Evolutionary conservation across 1,140 invertebrate genomes (phyloP).

Genomic region (Solenopsis invicta): DNA sequence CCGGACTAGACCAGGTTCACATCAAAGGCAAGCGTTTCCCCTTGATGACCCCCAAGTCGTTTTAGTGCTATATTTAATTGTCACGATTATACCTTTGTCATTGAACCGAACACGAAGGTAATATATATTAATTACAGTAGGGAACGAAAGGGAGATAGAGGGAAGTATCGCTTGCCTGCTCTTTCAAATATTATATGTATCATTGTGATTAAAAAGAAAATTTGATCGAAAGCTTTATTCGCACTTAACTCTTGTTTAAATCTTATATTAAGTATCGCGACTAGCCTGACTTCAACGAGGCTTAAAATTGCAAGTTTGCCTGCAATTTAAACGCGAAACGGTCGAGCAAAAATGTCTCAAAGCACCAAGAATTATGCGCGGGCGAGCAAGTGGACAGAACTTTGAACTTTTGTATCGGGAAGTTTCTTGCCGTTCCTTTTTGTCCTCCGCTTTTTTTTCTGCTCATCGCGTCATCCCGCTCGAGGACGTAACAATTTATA

Average conservation of each 20-base stretch:
- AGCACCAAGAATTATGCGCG: conserved; percentile 52
- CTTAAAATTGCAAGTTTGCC: conserved; percentile 45
- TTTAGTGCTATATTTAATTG: conserved; percentile 14
- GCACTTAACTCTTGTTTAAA: conserved; percentile 30
- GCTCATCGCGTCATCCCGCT: conserved; percentile 58
- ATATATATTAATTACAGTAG: conserved; percentile 23
- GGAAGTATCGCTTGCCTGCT: background rate
- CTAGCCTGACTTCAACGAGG: conserved; percentile 15
- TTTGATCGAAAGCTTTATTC: background rate
- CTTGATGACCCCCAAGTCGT: conserved; percentile 8
- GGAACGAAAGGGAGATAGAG: background rate
- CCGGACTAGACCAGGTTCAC: conserved; percentile 13
- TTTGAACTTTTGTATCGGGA: conserved; percentile 70
- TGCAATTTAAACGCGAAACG: conserved; percentile 28
- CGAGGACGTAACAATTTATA: conserved; percentile 74
- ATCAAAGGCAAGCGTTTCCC: conserved; percentile 48
- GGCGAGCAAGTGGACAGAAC: conserved; percentile 54
- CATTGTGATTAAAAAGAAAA: conserved; percentile 1
- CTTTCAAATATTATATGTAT: conserved; percentile 4
- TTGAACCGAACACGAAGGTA: conserved; percentile 3
- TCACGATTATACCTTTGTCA: conserved; percentile 41
- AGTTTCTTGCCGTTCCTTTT: conserved; percentile 55
- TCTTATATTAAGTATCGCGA: background rate
- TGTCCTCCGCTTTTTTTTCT: conserved; percentile 38
- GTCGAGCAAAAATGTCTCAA: conserved; percentile 49